Base-by-base conservation (phyloP, 2,888 invertebrate genomes). In the Euphydryas editha region DNA sequence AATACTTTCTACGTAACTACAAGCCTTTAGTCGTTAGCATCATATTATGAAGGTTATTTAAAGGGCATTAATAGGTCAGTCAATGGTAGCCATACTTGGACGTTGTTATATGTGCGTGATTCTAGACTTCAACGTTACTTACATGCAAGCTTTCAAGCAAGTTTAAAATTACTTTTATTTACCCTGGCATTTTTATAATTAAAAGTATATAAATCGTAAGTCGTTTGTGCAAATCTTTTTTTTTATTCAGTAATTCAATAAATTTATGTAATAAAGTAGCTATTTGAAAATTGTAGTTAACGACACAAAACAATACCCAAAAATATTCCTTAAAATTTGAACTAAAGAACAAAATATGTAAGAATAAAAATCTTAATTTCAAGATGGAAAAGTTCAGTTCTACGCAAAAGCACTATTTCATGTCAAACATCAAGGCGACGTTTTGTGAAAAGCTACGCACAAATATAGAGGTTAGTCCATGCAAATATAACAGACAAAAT, bases 401-500 rank as follows among this genome's bases (percentile, higher is more conserved):
- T n/a, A 49, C 11, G 49, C 47, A 58, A 63, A 37, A 47, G 17
- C 11, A 42, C 15, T 24, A 30, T 17, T 49, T 17, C 49, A 42
- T 6, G 30, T 30, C n/a, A 58, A 51, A 68, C 62, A 55, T 62
- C 42, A 49, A 51, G 58, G 59, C 37, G 55, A 39, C 55, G 54
- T 42, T 44, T 62, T 62, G 49, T 55, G 54, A 47, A 65, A 55
- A 59, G 56, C 49, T 65, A 68, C 62, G 58, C 54, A 58, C 55
- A 59, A 42, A 57, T 59, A 60, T 60, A 64, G 46, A 65, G 55
- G 60, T 54, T 69, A 69, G 60, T 64, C n/a, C 63, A 64, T 64
- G 63, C 63, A 59, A 61, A 72, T 63, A 55, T 42, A 75, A 78
- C n/a, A 80, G 78, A 78, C 73, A 68, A 76, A 78, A 81, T 80